Conservation (phyloP, 2,888 invertebrate species). For the Pollenia amentaria region DNA sequence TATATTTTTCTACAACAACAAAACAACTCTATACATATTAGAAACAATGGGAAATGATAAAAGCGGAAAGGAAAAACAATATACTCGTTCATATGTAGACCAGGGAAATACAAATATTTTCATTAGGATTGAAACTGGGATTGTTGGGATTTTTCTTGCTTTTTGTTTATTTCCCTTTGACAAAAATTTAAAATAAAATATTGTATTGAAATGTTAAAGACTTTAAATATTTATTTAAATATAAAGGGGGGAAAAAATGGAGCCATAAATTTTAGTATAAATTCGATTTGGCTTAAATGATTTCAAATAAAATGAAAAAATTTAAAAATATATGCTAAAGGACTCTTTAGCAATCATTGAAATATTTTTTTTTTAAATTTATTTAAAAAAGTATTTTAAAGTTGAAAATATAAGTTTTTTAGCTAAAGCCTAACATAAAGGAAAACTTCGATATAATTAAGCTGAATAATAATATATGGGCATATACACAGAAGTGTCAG, state of each 20-base stretch:
- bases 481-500: no score
- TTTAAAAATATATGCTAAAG: no score
- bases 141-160: constrained; percentile 47
- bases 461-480: no score
- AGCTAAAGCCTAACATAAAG: no score
- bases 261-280: no score
- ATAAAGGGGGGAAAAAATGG: neutral
- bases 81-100: neutral
- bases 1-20: constrained; percentile 38
- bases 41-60: constrained; percentile 27
- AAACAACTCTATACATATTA: constrained; percentile 8
- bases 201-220: constrained; percentile 27
- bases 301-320: no score
- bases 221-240: constrained; percentile 20
- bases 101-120: constrained; percentile 56
- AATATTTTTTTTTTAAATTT: no score
- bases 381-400: no score
- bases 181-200: neutral
- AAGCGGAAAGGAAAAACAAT: constrained; percentile 9
- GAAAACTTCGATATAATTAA: no score
- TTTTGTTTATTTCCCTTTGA: constrained; percentile 29
- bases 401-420: no score
- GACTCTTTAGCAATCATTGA: no score
- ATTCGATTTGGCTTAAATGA: no score
- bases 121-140: constrained; percentile 63